These are phyloP conservation scores for Cerastis leucographa DNA, from an alignment of 2,888 invertebrate genomes.

Conservation along the genomic window DNA sequence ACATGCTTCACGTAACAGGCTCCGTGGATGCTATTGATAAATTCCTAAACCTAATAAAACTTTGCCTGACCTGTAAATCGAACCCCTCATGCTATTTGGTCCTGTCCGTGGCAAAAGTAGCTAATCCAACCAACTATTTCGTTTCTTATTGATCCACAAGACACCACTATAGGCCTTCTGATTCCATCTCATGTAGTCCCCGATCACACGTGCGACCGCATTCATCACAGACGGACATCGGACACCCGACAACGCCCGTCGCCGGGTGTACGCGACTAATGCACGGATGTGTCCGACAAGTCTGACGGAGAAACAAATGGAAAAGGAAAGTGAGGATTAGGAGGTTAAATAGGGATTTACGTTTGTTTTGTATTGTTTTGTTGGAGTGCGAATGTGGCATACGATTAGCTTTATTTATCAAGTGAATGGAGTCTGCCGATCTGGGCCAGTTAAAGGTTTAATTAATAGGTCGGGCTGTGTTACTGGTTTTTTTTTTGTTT, in stretches of 20 bases:
- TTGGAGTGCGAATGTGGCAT: not conserved
- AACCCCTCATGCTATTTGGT: not conserved
- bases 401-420: not conserved
- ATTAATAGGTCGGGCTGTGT: not conserved
- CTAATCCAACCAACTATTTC: not conserved
- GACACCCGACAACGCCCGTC: constrained; percentile 26
- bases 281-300: constrained; percentile 53
- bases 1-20: not conserved
- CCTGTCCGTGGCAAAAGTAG: not conserved
- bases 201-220: constrained; percentile 53
- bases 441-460: not conserved
- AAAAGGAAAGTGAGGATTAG: constrained; percentile 4
- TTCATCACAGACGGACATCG: constrained; percentile 43
- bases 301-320: constrained; percentile 35
- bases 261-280: constrained; percentile 35
- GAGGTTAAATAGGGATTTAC: not conserved
- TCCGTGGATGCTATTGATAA: no score
- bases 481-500: no score
- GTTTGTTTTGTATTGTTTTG: not conserved
- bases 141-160: not conserved
- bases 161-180: constrained; percentile 13
- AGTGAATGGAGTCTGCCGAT: not conserved
- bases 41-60: no score
- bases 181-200: no score
- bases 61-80: no score